Evolutionary conservation across 2,888 invertebrate genomes (phyloP), one percentile per base, ranked within the genome.

Genomic region (Parnassius orleans): DNA sequence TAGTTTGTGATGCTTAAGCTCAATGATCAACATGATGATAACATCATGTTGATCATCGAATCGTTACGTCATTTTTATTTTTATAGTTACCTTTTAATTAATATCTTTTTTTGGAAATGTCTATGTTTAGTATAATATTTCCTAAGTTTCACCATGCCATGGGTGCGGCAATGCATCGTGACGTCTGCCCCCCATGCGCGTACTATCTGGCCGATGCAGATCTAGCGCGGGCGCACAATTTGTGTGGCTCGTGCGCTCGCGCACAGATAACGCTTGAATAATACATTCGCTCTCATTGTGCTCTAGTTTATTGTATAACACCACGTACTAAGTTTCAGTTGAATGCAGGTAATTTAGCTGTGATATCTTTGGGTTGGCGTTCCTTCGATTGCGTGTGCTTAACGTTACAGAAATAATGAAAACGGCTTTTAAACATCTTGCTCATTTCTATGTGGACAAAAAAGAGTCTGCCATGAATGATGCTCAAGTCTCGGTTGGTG

Each of bases 241-340:
- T 86, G 87, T 80, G 85, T 73, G 81, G 79, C 83, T 80, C 80
- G 82, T 83, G 84, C 86, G 78, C 80, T 69, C 76, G 72, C 71
- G 73, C 75, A 64, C 69, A 74, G 86, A 86, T 86, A 85, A 77
- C 78, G 76, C 75, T 78, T 83, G 81, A 83, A 84, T 84, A 84
- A 86, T 81, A 81, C 83, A 83, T 79, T 80, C 76, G 78, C 75
- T 82, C 79, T 78, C 78, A 74, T 81, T 81, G 79, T 83, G 74
- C 75, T 74, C 79, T 72, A 77, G 73, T 83, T 81, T 77, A 77
- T 79, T 79, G 75, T 75, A 63, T 59, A 63, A 63, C 59, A 55
- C 41, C 47, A 53, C 50, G 46, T 56, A 61, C 57, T 51, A 53
- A 51, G 54, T 51, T 54, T 50, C 55, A 55, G 41, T 62, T 57